Base-by-base conservation (phyloP, 1,140 invertebrate species). In the Globodera ellingtonae region DNA sequence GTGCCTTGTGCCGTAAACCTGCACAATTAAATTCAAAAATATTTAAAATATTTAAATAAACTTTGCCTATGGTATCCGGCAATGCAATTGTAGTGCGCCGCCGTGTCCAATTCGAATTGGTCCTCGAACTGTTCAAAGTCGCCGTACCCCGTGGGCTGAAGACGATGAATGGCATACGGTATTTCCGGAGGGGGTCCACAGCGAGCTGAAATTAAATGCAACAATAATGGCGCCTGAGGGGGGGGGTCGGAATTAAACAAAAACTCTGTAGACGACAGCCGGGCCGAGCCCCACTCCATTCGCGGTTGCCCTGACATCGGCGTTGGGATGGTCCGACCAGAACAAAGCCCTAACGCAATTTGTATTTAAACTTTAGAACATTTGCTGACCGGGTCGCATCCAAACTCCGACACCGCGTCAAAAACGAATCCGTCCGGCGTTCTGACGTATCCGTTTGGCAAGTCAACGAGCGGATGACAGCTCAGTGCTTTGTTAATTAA, bases 61-160 rank as follows among this genome's bases (percentile, higher is more conserved):
- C 15, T 35, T 24, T 62, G 67, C 75, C 24, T 77, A 47, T 93
- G 93, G 90, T 95, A 97, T 4, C 96, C 95, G 21, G 93, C 93
- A 83, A 94, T 92, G 88, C 96, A 98, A 84, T 93, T 93, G 91
- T 98, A 98, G 88, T 94, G 93, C 0, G 98, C 92, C 0, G 93
- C 94, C 13, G 90, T 89, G 69, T 92, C 91, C 10, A 91, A 85
- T 13, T 91, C 90, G 84, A 91, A 92, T 44, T 90, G 86, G 4
- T 87, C 89, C 76, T 89, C 84, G 65, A 87, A 90, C 24, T 72
- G 65, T 15, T 35, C 8, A 15, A 24, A 2, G 10, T 6, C 24
- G 35, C 46, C 73, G 67, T 62, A 62, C 56, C 24, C 67, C 3
- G 85, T 81, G 6, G 94, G 91, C 0, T 94, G 94, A 18, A 80